Evolutionary conservation across 2,888 invertebrate genomes (phyloP), one percentile per base, ranked within the genome.

Genomic region (Hetaerina titia): DNA sequence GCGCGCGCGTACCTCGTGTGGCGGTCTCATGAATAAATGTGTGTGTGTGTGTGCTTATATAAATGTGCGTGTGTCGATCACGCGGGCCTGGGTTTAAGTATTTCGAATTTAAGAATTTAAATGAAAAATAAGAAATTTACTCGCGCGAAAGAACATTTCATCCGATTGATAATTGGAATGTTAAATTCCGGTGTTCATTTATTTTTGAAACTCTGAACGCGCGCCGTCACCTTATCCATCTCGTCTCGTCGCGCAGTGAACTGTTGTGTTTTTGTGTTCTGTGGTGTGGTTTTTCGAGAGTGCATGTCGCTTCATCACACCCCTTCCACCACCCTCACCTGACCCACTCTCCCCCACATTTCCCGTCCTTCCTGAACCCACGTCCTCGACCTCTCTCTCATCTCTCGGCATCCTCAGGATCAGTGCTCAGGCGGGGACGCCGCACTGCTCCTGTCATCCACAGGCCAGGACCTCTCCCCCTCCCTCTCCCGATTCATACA

Each of bases 181-280:
- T 15, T 13, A 15, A 25, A 31, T 81, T 22, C 31, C 25, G 81
- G 81, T 81, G 81, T 31, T 81, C 81, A 31, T 31, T 81, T 81
- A 31, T 31, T 81, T 11, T 25, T 11, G 8, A 22, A 60, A 60
- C 11, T 60, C 11, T 22, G 19, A 22, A 22, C 69, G n/a, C n/a
- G 19, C 69, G n/a, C n/a, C 5, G 0, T 69, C n/a, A n/a, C 22
- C 69, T 69, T 45, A 45, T 13, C 69, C 19, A 7, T 2, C 81
- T 25, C 31, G 13, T n/a, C 81, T 17, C 60, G 60, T 17, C 81
- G 81, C 31, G 81, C 1, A 81, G 81, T 81, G 81, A 31, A 31
- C 81, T 81, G 81, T n/a, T 81, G 25, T 81, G 81, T 81, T 81
- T 81, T 81, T 81, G 81, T 81, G 81, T n/a, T 11, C 9, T 31